Evolutionary conservation across 2,888 invertebrate species (phyloP), one percentile per base, ranked within the genome.

Genomic region (Eupeodes luniger): DNA sequence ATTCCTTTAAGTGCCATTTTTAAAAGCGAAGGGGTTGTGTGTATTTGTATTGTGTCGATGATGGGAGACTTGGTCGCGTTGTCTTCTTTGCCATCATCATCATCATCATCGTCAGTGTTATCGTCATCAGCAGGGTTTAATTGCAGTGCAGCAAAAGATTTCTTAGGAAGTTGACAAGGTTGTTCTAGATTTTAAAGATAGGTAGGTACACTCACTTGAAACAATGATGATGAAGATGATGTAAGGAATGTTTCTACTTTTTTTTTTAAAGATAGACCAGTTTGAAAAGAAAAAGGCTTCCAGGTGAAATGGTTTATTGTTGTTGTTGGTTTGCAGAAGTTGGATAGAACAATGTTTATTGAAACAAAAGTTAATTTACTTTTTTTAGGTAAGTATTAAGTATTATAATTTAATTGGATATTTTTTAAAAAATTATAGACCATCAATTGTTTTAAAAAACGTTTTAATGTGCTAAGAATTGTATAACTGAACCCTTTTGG

Each of bases 131-230:
- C 75, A 76, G 76, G 61, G 79, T 76, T 83, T 87, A 87, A 87
- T 83, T 87, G 83, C 83, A n/a, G 72, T 87, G 64, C 70, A 83
- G 49, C 57, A 53, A 49, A 62, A 51, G 53, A 79, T 80, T 87
- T 80, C 70, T 70, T 61, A 47, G 44, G 72, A 67, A 77, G 74
- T 74, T 67, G 81, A 83, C 57, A 87, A 84, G 87, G 84, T 87
- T 87, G 87, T 62, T 87, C 84, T 69, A 87, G 74, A 72, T 81
- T 79, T 75, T 61, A 14, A 66, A 62, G 51, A 34, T 53, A n/a
- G 11, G 67, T 53, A n/a, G 11, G 67, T 84, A 62, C 3, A 47
- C 10, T 59, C 40, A 53, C 40, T 6, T 19, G 0, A 59, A 5
- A 27, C 14, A 61, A 79, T 79, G 53, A 49, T 16, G 5, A 5